Evolutionary conservation across 53 echinoderm and acorn worm genomes (phyloP), one percentile per base, ranked within the genome.

Genomic region (Stichopus horrens): DNA sequence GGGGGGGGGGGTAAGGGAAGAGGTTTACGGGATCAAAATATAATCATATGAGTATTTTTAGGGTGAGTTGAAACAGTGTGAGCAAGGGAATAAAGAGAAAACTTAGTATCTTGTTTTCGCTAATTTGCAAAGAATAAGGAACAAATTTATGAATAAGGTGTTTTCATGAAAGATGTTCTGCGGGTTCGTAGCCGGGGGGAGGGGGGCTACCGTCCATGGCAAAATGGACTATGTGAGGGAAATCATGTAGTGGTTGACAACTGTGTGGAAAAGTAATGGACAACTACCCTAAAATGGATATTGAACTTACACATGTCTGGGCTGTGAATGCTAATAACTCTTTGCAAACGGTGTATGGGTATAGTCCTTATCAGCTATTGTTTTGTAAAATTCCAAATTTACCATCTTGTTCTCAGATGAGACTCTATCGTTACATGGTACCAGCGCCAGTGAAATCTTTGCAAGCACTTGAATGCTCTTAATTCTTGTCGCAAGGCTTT

Each of bases 401-500:
- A 14, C 81, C 81, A 55, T 80, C 81, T 54, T 81, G 2, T 57
- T 81, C 5, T n/a, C 82, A n/a, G 82, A 81, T 21, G 18, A 81
- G n/a, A 19, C 82, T 57, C 82, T 57, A 81, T 55, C 57, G 52
- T 53, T 77, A 2, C 4, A 77, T 77, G 77, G 55, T 4, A 77
- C 77, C 77, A 77, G 37, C 23, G 77, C 54, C 37, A 87, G 87
- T 77, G 87, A 87, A 10, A 68, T 68, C 54, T 86, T 90, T 51
- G 7, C 74, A 89, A 57, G 53, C 89, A 89, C 37, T 65, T 89
- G 82, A 89, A 89, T 89, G 89, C 89, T 22, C 55, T 89, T 19
- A 81, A 89, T 89, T 75, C 86, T 80, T 88, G 88, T 9, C 88
- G 91, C 52, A 91, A 83, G 51, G 91, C 83, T 55, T 80, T 9